Conservation (phyloP, 2,797 vertebrate species). For the Oceanodroma leucorhoa region DNA sequence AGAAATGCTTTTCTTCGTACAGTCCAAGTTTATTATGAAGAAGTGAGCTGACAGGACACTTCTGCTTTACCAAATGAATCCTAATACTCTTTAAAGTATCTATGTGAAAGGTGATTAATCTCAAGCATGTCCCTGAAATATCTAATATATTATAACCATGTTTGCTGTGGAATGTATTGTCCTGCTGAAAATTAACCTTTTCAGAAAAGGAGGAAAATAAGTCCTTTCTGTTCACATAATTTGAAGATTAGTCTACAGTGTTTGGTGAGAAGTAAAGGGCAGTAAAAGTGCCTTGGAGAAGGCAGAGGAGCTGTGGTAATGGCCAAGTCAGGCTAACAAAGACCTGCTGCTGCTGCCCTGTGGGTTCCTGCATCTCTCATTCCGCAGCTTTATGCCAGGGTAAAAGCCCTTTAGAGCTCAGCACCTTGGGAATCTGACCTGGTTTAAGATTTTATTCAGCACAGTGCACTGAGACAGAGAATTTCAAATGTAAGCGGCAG, state of each 20-base stretch:
- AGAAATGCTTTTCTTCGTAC: neutral
- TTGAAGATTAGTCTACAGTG: neutral
- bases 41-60: neutral
- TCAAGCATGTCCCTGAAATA: neutral
- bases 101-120: neutral
- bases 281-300: neutral
- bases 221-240: neutral
- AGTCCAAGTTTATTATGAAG: neutral
- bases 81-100: neutral
- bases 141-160: neutral
- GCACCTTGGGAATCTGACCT: constrained; percentile 11
- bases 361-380: neutral
- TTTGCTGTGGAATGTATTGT: constrained; percentile 1
- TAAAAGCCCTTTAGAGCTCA: neutral
- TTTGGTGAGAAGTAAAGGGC: neutral
- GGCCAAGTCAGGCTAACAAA: neutral
- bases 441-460: constrained; percentile 37
- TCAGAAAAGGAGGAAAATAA: neutral
- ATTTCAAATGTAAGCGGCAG: neutral
- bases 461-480: neutral
- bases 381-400: neutral
- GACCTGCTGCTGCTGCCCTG: neutral
- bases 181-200: constrained; percentile 10
- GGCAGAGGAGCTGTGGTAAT: neutral
- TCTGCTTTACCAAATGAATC: neutral